These are phyloP conservation scores for Timema cristinae DNA, from an alignment of 2,888 invertebrate genomes.

Conservation along the genomic window DNA sequence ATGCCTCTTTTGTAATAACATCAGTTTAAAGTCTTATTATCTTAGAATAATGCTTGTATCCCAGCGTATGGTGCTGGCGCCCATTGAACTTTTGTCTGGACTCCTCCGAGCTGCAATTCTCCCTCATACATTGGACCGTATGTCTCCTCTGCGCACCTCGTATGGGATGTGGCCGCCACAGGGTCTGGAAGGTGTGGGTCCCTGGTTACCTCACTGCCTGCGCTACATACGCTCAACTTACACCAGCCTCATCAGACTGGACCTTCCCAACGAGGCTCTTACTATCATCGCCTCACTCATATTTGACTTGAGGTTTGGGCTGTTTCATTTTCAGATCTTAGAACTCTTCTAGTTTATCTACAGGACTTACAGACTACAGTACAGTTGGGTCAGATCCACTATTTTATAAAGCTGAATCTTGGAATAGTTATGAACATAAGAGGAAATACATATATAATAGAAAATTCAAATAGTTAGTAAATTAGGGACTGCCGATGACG, in stretches of 20 bases:
- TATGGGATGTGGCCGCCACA: constrained; percentile 51
- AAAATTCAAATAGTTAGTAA: no score
- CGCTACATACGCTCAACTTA: constrained; percentile 77
- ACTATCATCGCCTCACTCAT: constrained; percentile 80
- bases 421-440: no score
- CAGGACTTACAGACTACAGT: no score
- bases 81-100: constrained; percentile 69
- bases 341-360: no score
- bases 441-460: no score
- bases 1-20: constrained; percentile 4
- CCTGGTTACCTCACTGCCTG: constrained; percentile 77
- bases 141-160: constrained; percentile 41
- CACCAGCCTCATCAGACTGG: constrained; percentile 73
- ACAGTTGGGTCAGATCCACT: no score
- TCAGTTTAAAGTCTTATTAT: no score
- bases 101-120: constrained; percentile 70
- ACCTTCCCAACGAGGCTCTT: constrained; percentile 82
- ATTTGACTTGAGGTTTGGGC: constrained; percentile 67
- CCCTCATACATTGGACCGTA: constrained; percentile 55
- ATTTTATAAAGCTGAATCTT: no score
- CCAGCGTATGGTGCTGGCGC: constrained; percentile 73
- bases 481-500: no score
- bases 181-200: constrained; percentile 44
- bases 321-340: no score
- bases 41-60: no score